Conservation (phyloP, 2,797 vertebrate genomes). For the Serranus cabrilla region DNA sequence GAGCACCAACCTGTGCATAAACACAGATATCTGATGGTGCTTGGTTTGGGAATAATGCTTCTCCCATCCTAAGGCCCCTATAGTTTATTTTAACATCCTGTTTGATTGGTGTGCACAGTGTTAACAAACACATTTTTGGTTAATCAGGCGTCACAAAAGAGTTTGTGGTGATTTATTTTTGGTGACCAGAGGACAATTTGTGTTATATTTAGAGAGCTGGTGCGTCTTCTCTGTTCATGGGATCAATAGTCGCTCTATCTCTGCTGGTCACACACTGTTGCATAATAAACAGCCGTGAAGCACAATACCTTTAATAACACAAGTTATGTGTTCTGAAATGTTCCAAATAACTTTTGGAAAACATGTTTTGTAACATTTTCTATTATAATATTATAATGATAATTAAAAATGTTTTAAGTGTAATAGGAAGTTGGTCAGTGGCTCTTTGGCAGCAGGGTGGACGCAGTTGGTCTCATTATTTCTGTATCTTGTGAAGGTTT, state of each 20-base stretch:
- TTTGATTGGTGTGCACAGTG: background rate
- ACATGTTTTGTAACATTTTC: background rate
- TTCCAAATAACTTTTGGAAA: background rate
- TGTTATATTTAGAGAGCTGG: background rate
- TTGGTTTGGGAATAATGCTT: background rate
- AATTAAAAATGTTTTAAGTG: background rate
- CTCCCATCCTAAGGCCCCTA: background rate
- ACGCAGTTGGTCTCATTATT: background rate
- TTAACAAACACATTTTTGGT: background rate
- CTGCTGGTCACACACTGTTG: background rate
- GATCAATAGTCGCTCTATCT: slow-evolving; percentile 9
- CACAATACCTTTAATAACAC: no score
- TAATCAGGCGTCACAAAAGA: background rate
- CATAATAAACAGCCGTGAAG: no score
- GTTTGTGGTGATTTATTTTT: no score
- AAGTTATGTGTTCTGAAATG: no score
- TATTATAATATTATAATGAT: background rate
- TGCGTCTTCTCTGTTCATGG: background rate
- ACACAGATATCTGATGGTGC: no score
- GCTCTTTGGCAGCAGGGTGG: background rate
- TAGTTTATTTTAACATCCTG: background rate
- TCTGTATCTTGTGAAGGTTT: background rate
- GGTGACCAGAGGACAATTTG: background rate
- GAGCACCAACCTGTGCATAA: no score
- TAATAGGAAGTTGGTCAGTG: no score